These are phyloP conservation scores for Psilanteris sp. DNA, from an alignment of 1,140 invertebrate species.

Conservation along the genomic window DNA sequence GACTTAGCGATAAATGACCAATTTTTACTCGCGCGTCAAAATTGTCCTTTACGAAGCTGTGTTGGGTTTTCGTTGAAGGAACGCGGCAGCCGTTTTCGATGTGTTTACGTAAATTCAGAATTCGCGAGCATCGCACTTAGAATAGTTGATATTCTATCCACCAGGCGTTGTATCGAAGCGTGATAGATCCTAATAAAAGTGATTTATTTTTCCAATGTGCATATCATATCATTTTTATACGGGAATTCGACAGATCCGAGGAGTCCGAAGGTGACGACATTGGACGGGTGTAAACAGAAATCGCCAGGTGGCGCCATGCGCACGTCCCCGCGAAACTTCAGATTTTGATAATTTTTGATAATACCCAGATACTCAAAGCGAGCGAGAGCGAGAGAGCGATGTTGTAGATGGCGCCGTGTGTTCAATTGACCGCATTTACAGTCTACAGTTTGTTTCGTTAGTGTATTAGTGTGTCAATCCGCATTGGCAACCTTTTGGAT, in stretches of 20 bases:
- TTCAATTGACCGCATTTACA: constrained; percentile 50
- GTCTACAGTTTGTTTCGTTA: constrained; percentile 21
- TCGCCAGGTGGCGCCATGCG: constrained; percentile 15
- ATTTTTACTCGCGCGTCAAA: no score
- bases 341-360: constrained; percentile 51
- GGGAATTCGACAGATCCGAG: constrained; percentile 69
- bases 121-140: no score
- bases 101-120: no score
- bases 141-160: background rate
- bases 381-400: constrained; percentile 17
- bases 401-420: constrained; percentile 41
- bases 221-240: constrained; percentile 81
- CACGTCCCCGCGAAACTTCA: constrained; percentile 29
- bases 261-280: constrained; percentile 24
- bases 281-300: constrained; percentile 1
- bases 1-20: no score
- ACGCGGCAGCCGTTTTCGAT: no score
- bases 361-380: constrained; percentile 11
- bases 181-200: constrained; percentile 70
- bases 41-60: no score
- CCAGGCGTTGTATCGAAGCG: background rate
- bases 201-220: constrained; percentile 81
- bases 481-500: constrained; percentile 17
- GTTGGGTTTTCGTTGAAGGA: no score
- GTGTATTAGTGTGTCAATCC: constrained; percentile 12